Evolutionary conservation across 2,797 vertebrate species (phyloP).

Genomic region (Synaphobranchus kaupii): DNA sequence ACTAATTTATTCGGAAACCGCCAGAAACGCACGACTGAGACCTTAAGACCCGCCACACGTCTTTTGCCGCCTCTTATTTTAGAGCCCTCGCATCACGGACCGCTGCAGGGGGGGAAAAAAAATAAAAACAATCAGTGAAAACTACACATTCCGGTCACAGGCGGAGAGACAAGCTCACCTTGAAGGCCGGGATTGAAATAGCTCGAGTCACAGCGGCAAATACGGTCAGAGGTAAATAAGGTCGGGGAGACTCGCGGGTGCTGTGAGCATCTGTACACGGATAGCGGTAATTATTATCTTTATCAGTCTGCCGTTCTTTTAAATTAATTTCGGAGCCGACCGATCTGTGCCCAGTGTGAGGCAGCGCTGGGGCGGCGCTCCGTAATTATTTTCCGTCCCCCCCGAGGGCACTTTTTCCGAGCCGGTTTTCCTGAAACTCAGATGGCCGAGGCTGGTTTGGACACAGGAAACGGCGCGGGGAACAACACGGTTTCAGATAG

Average conservation of each 20-base stretch:
- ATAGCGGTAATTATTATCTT: slow-evolving; percentile 52
- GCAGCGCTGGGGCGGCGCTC: slow-evolving; percentile 32
- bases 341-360: slow-evolving; percentile 43
- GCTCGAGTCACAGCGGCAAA: neutral
- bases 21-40: neutral
- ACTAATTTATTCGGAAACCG: neutral
- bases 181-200: neutral
- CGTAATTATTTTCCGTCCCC: slow-evolving; percentile 51
- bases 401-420: slow-evolving; percentile 43
- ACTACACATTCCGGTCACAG: neutral
- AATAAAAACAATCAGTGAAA: neutral
- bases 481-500: slow-evolving; percentile 15
- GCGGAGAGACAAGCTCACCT: neutral
- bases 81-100: neutral
- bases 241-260: slow-evolving; percentile 4
- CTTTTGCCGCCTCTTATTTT: neutral
- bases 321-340: slow-evolving; percentile 48
- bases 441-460: neutral
- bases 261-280: slow-evolving; percentile 42
- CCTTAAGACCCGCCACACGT: neutral
- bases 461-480: slow-evolving; percentile 11
- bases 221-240: slow-evolving; percentile 14
- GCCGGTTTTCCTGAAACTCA: slow-evolving; percentile 34
- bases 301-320: slow-evolving; percentile 45
- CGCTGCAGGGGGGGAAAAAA: neutral